These are phyloP conservation scores for Burhinus oedicnemus DNA, from an alignment of 2,113 vertebrate species.

Conservation along the genomic window DNA sequence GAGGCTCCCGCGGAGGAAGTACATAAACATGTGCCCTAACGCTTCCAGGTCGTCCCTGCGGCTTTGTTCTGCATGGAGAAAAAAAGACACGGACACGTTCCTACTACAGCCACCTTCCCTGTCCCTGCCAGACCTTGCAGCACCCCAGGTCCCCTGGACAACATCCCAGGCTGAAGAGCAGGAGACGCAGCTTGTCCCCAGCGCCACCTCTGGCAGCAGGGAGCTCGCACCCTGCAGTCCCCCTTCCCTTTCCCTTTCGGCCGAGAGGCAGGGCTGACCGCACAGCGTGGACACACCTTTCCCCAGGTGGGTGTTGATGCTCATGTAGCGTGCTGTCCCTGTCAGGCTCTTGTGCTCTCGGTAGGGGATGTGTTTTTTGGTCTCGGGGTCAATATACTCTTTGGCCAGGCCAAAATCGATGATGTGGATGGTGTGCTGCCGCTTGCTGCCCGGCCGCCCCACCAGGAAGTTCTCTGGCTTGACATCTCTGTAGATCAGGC, in stretches of 20 bases:
- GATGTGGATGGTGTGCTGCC: slow-evolving; percentile 97
- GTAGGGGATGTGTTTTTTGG: slow-evolving; percentile 99
- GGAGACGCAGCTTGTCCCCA: not conserved
- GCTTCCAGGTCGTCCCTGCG: slow-evolving; percentile 96
- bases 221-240: not conserved
- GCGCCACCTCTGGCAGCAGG: not conserved
- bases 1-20: slow-evolving; percentile 94
- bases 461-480: slow-evolving; percentile 98
- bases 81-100: rapidly evolving
- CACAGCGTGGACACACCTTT: slow-evolving; percentile 78
- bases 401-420: slow-evolving; percentile 99
- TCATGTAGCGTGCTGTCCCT: slow-evolving; percentile 97
- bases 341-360: slow-evolving; percentile 99
- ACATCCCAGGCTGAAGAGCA: not conserved
- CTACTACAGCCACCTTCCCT: not conserved
- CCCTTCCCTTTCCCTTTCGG: not conserved
- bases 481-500: slow-evolving; percentile 96
- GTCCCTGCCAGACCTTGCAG: not conserved
- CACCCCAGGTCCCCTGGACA: not conserved
- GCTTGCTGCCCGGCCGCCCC: slow-evolving; percentile 92
- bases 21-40: slow-evolving; percentile 98
- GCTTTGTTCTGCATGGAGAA: slow-evolving; percentile 88
- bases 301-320: slow-evolving; percentile 97
- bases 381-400: slow-evolving; percentile 98
- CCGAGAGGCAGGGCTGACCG: not conserved